Evolutionary conservation across 2,888 invertebrate genomes (phyloP).

Genomic region (Lysandra coridon): DNA sequence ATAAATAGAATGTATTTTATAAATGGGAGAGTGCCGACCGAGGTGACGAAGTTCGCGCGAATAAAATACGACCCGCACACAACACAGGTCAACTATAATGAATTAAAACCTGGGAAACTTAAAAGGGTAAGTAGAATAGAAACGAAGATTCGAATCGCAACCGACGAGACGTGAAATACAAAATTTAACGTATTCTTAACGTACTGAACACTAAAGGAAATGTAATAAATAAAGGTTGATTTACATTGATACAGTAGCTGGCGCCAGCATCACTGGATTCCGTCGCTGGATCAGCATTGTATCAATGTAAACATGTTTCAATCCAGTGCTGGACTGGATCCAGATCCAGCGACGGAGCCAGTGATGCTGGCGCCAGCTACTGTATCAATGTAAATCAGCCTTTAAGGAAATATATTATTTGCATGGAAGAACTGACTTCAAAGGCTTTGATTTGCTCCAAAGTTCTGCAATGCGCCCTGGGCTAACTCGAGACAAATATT

Average conservation of each 20-base stretch:
- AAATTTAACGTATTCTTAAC: conserved; percentile 7
- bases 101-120: conserved; percentile 6
- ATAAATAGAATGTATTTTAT: conserved; percentile 1
- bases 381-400: too few relatives aligned
- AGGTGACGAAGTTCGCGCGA: not conserved
- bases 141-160: not conserved
- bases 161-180: conserved; percentile 10
- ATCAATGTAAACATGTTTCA: too few relatives aligned
- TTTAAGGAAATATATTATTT: conserved; percentile 13
- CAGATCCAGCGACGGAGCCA: too few relatives aligned
- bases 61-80: not conserved
- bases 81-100: conserved; percentile 2
- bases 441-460: conserved; percentile 10
- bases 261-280: too few relatives aligned
- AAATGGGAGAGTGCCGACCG: not conserved
- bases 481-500: conserved; percentile 19
- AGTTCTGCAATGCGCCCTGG: not conserved
- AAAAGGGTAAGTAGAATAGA: not conserved
- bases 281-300: too few relatives aligned
- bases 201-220: conserved; percentile 21
- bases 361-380: too few relatives aligned
- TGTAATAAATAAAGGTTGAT: not conserved
- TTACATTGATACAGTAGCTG: too few relatives aligned
- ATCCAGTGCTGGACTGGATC: too few relatives aligned
- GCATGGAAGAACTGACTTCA: conserved; percentile 18